Base-by-base conservation (phyloP, 2,797 vertebrate species). In the Cossypha polioptera region DNA sequence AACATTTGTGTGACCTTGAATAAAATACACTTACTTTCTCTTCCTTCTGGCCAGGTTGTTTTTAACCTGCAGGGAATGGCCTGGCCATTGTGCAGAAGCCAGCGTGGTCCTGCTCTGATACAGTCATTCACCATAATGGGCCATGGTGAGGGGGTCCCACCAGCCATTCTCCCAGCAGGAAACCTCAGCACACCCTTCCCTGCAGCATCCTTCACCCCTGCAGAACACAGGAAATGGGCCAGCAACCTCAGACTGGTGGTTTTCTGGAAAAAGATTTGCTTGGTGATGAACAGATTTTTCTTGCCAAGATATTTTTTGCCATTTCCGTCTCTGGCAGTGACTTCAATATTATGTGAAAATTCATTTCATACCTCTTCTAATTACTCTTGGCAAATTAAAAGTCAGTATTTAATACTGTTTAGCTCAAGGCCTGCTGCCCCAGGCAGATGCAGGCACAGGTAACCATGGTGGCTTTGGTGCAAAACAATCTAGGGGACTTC, bases 91-190 rank as follows among this genome's bases (percentile, higher is more conserved):
- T 57, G 63, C 22, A 50, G 50, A 25, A 65, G 28, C 11, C 42
- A 33, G 5, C 1, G 2, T 22, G 45, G 29, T 71, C 16, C 38
- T 69, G 21, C 45, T 85, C 54, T 72, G 22, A 55, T 38, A 22
- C 15, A 42, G 29, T 28, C 14, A 36, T 53, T 79, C 59, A 58
- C 25, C 13, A 2, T 1, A 15, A 5, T 4, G 11, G 15, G 21
- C 31, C 47, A 1, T 13, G 4, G 4, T 35, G 28, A 53, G 9
- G 25, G 9, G 11, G 2, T 61, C 50, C 42, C 48, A 67, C 33
- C 2, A 3, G 28, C 24, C 58, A 36, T 43, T 51, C 0, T 0
- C 35, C 40, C 66, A 53, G 40, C 2, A 9, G 26, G 3, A 74
- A 47, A 15, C 7, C 15, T 15, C 24, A 58, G 45, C 13, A 31